Conservation (phyloP, 2,797 vertebrate genomes). For the Pseudochirops cupreus region DNA sequence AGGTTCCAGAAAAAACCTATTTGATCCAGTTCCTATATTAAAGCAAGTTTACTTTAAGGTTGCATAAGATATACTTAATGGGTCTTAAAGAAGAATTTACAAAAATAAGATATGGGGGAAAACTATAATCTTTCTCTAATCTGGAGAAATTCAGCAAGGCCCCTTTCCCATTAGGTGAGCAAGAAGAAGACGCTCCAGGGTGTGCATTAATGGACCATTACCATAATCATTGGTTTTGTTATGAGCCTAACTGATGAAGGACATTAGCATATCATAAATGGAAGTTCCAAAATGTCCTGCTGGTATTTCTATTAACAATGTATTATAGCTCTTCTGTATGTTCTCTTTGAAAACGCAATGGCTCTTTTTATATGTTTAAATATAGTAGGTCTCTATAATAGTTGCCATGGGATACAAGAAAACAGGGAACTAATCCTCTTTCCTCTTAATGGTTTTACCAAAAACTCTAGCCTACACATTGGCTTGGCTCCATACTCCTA, state of each 20-base stretch:
- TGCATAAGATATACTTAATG: slow-evolving; percentile 46
- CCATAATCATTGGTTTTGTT: slow-evolving; percentile 54
- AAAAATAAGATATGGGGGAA: slow-evolving; percentile 41
- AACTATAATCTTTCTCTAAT: slow-evolving; percentile 36
- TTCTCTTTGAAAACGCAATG: slow-evolving; percentile 49
- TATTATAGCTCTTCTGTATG: slow-evolving; percentile 10
- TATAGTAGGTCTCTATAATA: neutral
- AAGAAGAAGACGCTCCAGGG: slow-evolving; percentile 52
- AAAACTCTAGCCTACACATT: neutral
- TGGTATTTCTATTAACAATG: slow-evolving; percentile 8
- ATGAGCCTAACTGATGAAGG: slow-evolving; percentile 47
- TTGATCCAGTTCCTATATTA: slow-evolving; percentile 10
- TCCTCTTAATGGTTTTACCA: neutral
- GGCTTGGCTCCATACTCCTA: neutral
- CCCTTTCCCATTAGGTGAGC: slow-evolving; percentile 70
- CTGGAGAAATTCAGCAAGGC: slow-evolving; percentile 41
- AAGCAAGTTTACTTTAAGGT: slow-evolving; percentile 55
- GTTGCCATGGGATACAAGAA: slow-evolving; percentile 4
- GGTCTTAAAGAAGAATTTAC: slow-evolving; percentile 47
- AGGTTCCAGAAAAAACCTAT: neutral
- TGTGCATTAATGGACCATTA: slow-evolving; percentile 59
- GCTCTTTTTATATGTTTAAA: neutral
- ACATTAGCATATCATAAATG: neutral
- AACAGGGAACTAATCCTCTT: slow-evolving; percentile 2
- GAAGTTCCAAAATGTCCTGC: slow-evolving; percentile 66